Evolutionary conservation across 2,888 invertebrate species (phyloP).

Genomic region (Strigamia maritima): DNA sequence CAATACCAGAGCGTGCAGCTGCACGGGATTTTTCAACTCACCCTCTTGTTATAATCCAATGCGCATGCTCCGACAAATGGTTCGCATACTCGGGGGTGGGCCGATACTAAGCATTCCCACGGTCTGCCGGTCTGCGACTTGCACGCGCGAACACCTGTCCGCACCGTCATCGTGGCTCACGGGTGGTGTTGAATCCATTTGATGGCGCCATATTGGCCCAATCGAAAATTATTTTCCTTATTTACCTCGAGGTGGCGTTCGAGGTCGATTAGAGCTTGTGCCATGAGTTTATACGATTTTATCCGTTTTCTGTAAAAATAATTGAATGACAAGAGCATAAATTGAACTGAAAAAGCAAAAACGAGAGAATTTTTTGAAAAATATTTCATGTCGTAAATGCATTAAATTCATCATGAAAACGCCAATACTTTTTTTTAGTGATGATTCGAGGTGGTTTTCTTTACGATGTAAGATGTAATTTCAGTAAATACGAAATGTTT

Average conservation of each 20-base stretch:
- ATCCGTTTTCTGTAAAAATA: too few species aligned
- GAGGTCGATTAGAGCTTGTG: background rate
- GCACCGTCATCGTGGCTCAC: background rate
- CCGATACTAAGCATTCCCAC: conserved; percentile 25
- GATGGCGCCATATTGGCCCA: too few species aligned
- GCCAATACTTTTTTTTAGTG: too few species aligned
- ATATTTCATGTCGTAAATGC: too few species aligned
- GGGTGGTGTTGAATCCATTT: background rate
- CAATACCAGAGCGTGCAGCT: background rate
- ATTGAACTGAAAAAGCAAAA: background rate
- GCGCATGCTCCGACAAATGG: conserved; percentile 35
- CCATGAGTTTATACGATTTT: background rate
- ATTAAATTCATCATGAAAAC: too few species aligned
- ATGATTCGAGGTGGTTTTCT: too few species aligned
- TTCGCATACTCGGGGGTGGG: conserved; percentile 22
- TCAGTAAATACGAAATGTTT: background rate
- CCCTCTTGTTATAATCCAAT: background rate
- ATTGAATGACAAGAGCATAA: too few species aligned
- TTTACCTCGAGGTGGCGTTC: background rate
- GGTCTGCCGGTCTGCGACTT: conserved; percentile 2
- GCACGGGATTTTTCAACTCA: conserved; percentile 16
- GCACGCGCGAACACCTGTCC: conserved; percentile 23
- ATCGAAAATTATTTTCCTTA: too few species aligned
- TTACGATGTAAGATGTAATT: background rate
- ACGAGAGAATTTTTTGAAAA: too few species aligned